These are phyloP conservation scores for Nowickia ferox DNA, from an alignment of 2,888 invertebrate genomes.

Conservation along the genomic window DNA sequence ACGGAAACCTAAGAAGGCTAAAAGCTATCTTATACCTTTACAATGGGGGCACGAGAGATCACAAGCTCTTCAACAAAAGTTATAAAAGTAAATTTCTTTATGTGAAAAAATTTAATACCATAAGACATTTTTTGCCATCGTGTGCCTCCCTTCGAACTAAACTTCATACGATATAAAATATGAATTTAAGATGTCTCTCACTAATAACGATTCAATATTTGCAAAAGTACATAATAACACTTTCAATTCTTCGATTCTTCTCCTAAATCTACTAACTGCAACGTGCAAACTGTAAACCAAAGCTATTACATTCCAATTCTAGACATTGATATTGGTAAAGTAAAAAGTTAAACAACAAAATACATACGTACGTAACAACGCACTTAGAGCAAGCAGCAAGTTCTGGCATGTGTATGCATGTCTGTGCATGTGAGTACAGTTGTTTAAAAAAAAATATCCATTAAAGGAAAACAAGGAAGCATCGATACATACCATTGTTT, in stretches of 20 bases:
- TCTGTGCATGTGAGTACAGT: background rate
- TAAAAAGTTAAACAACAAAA: background rate
- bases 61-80: too few relatives aligned
- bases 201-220: background rate
- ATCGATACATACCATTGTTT: constrained; percentile 38
- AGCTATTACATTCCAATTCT: background rate
- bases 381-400: background rate
- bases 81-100: too few relatives aligned
- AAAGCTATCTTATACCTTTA: too few relatives aligned
- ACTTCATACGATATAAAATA: background rate
- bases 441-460: constrained; percentile 37
- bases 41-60: too few relatives aligned
- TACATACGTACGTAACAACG: background rate
- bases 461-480: constrained; percentile 43
- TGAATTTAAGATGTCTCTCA: background rate
- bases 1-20: too few relatives aligned
- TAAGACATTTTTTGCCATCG: too few relatives aligned
- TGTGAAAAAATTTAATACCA: too few relatives aligned
- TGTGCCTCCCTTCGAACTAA: background rate
- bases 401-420: background rate
- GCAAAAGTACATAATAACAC: background rate
- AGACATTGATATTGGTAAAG: background rate
- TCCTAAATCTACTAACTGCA: too few relatives aligned
- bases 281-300: background rate
- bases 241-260: background rate